These are phyloP conservation scores for Himalopsyche japonica DNA, from an alignment of 2,888 invertebrate species.

Conservation along the genomic window DNA sequence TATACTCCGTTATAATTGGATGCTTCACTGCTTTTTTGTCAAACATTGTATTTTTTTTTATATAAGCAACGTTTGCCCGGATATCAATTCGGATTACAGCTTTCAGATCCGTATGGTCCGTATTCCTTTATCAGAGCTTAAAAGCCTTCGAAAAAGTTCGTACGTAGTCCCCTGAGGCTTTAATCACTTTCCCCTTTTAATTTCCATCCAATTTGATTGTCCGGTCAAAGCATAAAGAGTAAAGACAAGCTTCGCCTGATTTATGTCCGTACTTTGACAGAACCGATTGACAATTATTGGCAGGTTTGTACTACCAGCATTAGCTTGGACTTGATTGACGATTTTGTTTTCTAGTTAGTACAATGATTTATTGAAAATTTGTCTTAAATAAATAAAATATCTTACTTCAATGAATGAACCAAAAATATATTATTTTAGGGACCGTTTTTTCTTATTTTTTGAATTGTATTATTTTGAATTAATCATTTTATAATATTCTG, in stretches of 20 bases:
- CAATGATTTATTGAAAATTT: neutral
- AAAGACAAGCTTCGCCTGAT: neutral
- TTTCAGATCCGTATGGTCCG: neutral
- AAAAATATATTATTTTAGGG: no score
- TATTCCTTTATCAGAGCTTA: neutral
- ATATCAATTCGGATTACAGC: neutral
- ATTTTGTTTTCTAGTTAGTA: neutral
- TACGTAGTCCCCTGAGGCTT: neutral
- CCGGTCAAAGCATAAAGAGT: neutral
- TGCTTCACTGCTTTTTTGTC: no score
- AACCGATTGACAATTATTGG: neutral
- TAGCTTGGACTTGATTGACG: neutral
- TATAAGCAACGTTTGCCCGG: neutral
- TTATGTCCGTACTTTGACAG: neutral
- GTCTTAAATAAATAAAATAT: no score
- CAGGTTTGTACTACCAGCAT: neutral
- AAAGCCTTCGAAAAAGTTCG: neutral
- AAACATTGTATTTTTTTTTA: no score
- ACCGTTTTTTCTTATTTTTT: no score
- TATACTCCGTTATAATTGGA: no score
- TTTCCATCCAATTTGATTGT: neutral
- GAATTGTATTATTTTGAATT: no score
- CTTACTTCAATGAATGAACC: no score
- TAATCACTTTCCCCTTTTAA: neutral
- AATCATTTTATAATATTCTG: no score